Evolutionary conservation across 2,888 invertebrate genomes (phyloP).

Genomic region (Lasioglossum morio): DNA sequence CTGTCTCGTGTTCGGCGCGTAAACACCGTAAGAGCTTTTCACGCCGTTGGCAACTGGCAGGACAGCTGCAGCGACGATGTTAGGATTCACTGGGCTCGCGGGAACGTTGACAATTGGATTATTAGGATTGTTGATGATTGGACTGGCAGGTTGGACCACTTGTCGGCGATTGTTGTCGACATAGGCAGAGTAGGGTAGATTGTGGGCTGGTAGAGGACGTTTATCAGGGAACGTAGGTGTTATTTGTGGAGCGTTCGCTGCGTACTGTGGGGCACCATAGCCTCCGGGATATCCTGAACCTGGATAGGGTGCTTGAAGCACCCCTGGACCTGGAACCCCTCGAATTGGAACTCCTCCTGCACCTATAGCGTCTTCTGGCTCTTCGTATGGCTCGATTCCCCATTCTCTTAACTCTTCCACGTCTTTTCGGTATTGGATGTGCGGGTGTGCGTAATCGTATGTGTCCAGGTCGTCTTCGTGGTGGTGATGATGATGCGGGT

Average conservation of each 20-base stretch:
- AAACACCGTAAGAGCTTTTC: conserved; percentile 60
- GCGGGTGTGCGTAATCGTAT: conserved; percentile 81
- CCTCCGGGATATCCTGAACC: conserved; percentile 42
- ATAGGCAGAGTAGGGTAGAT: conserved; percentile 80
- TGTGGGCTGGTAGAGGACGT: conserved; percentile 69
- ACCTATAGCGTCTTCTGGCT: conserved; percentile 67
- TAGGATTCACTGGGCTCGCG: conserved; percentile 30
- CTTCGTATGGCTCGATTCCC: conserved; percentile 81
- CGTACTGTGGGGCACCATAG: conserved; percentile 71
- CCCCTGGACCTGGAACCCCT: conserved; percentile 44
- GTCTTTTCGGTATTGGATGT: conserved; percentile 82
- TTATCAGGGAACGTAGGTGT: conserved; percentile 70
- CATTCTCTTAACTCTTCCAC: conserved; percentile 82
- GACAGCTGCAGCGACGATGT: conserved; percentile 35
- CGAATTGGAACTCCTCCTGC: conserved; percentile 31
- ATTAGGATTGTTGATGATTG: neutral
- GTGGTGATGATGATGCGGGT: conserved; percentile 79
- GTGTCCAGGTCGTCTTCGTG: conserved; percentile 80
- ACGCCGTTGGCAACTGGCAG: conserved; percentile 47
- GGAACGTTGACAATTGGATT: conserved; percentile 36
- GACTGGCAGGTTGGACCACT: conserved; percentile 33
- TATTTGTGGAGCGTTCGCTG: conserved; percentile 67
- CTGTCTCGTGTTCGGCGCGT: conserved; percentile 48
- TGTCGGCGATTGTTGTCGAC: conserved; percentile 74
- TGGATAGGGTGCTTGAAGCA: conserved; percentile 52